Base-by-base conservation (phyloP, 1,140 invertebrate genomes). In the Pseudomyrmex pallidus region DNA sequence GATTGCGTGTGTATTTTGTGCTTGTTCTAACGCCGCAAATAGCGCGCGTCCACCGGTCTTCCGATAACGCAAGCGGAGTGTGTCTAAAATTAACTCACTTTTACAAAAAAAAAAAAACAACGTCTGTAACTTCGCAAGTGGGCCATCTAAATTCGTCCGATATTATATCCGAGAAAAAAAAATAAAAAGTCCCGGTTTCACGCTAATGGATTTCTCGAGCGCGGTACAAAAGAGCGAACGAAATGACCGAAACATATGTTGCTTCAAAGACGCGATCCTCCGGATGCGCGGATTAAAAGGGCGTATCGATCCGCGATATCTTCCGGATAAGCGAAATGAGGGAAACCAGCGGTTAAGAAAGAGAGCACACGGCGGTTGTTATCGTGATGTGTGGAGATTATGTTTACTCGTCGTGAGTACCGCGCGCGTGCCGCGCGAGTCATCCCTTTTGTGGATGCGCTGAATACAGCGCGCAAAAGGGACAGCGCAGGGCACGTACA, bases 271-370 rank as follows among this genome's bases (percentile, higher is more conserved):
- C 3, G 54, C 46, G 46, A 78, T 35, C 35, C 15, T 20, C 52
- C 64, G 64, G 64, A 82, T 82, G 64, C 35, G 64, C 68, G 44
- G 50, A 76, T 57, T 59, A 61, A 61, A 95, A 95, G 87, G 88
- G 89, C 63, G 7, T 78, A 78, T 78, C 76, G 64, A 78, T 78
- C 20, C 54, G 76, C 44, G 52, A 78, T 78, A 70, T 78, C 76
- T 70, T 20, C 5, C 52, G 20, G 44, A 35, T 35, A 35, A 78
- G 76, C 54, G 70, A 89, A 46, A 78, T 83, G 74, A 82, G 74
- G 67, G 35, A 76, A 82, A 82, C 22, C 63, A 59, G 35, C 50
- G 46, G 50, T 13, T 44, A 35, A 13, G 63, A 52, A 9, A 62
- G 35, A 83, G 48, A 64, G 44, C 15, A 7, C 35, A 25, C 35